phyloP scores from a whole-genome alignment of 2,797 vertebrate species.

The Amniataba percoides region DNA sequence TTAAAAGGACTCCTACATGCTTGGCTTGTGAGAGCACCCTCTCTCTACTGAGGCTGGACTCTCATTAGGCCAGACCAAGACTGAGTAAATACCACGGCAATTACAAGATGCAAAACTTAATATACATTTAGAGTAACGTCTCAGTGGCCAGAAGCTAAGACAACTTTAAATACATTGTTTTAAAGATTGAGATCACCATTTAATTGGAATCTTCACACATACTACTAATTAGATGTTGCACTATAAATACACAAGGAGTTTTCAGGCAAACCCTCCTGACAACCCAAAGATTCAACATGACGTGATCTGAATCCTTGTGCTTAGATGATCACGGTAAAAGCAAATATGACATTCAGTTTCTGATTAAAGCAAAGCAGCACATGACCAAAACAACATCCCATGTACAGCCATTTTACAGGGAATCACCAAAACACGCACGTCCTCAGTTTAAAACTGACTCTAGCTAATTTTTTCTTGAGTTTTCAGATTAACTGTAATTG shows the following conservation, averaged over 20 bases:
- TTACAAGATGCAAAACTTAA: constrained; percentile 18
- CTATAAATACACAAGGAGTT: not conserved
- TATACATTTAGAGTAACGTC: constrained; percentile 4
- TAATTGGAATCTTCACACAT: constrained; percentile 20
- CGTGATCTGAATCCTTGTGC: not conserved
- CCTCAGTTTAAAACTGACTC: too few species aligned
- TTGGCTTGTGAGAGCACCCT: constrained; percentile 41
- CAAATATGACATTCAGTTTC: too few species aligned
- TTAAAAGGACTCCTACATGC: constrained; percentile 51
- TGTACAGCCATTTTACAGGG: too few species aligned
- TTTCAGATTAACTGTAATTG: too few species aligned
- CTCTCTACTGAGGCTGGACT: constrained; percentile 14
- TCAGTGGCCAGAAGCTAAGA: constrained; percentile 3
- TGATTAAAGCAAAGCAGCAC: too few species aligned
- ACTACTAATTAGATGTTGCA: not conserved
- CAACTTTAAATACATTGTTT: not conserved
- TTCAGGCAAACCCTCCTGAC: not conserved
- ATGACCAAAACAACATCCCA: too few species aligned
- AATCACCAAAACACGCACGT: too few species aligned
- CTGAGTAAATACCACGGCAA: constrained; percentile 43
- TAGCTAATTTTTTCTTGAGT: too few species aligned
- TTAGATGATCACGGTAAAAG: too few species aligned
- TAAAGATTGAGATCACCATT: constrained; percentile 1
- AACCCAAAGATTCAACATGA: not conserved
- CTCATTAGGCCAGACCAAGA: constrained; percentile 48